A percentile compares a stretch with the other conserved stretches of the same genome.
Evolutionary conservation across 2,113 vertebrate genomes (phyloP).

Genomic region (Dryoscopus gambensis): DNA sequence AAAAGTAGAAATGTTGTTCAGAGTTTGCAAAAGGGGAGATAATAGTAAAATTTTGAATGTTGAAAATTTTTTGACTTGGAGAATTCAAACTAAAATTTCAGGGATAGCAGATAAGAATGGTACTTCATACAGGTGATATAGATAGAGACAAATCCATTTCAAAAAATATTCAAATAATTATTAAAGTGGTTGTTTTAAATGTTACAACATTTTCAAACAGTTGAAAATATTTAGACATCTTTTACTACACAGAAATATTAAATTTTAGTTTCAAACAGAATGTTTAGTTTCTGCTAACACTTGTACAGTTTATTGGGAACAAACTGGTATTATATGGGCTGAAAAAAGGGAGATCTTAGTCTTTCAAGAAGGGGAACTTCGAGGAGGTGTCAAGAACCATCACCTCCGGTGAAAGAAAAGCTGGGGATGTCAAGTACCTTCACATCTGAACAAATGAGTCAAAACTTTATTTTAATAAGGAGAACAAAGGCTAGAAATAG

Average conservation of each 20-base stretch:
- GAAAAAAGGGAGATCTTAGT: neutral
- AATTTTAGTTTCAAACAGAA: neutral
- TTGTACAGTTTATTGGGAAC: neutral
- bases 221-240: neutral
- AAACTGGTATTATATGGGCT: neutral
- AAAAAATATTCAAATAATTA: neutral
- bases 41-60: constrained; percentile 38
- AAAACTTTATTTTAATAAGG: neutral
- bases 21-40: neutral
- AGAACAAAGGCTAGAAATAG: neutral
- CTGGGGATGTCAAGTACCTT: neutral
- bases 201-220: neutral
- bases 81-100: constrained; percentile 49
- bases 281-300: neutral
- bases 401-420: neutral
- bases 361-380: neutral
- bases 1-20: neutral
- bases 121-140: neutral
- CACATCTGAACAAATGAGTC: neutral
- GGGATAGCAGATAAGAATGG: neutral
- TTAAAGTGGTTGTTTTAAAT: neutral
- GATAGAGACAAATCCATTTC: neutral
- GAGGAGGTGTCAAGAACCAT: neutral
- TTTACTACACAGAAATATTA: neutral
- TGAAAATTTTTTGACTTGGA: neutral